Conservation (phyloP, 2,797 vertebrate genomes). For the Simalia tracyae region DNA sequence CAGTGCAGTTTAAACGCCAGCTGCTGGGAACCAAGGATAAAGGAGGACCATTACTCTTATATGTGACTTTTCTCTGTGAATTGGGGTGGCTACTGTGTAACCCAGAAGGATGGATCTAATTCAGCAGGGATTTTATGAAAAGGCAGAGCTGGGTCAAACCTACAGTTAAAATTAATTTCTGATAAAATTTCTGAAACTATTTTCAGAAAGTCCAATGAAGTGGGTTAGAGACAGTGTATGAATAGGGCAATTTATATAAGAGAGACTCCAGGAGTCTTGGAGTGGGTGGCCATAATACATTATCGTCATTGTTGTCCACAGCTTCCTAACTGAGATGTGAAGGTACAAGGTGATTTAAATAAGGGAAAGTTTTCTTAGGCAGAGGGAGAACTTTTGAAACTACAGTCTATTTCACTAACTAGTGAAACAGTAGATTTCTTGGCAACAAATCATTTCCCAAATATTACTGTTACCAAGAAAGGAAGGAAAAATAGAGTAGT, state of each 20-base stretch:
- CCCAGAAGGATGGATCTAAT: background rate
- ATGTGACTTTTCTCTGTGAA: background rate
- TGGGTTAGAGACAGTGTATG: background rate
- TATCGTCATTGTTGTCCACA: too few relatives aligned
- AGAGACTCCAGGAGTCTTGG: background rate
- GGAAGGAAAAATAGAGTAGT: accelerated
- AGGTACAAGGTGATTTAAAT: background rate
- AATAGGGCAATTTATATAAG: background rate
- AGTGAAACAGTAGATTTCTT: background rate
- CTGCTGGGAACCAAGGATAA: background rate
- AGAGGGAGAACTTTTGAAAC: background rate
- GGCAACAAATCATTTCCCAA: background rate
- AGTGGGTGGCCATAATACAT: background rate
- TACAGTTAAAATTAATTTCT: background rate
- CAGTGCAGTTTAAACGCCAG: background rate
- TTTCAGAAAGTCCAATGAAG: background rate
- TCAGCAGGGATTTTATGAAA: background rate
- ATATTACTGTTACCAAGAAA: background rate
- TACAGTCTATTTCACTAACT: background rate
- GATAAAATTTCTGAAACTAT: background rate
- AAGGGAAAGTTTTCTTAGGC: background rate
- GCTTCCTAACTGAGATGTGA: background rate
- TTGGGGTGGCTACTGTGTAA: background rate
- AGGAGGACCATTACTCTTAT: background rate
- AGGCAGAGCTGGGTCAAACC: background rate